These are phyloP conservation scores for Cynocephalus volans DNA, from an alignment of 2,113 vertebrate genomes.

Conservation along the genomic window DNA sequence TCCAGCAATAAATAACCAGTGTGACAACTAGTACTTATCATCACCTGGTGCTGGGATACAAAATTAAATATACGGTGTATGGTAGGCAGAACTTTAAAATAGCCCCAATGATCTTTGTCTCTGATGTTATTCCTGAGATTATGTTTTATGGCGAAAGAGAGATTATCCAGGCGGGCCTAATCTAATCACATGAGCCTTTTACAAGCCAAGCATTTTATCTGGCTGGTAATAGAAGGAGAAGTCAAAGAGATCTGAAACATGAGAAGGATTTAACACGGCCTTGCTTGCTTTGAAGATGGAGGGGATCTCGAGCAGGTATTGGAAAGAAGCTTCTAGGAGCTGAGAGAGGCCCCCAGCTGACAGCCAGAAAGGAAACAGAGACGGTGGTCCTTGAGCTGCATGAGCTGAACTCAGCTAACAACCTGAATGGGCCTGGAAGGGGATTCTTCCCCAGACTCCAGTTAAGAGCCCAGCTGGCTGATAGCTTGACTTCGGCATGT, in stretches of 20 bases:
- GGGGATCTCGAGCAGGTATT: no score
- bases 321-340: background rate
- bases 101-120: background rate
- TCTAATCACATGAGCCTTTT: rapidly evolving
- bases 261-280: background rate
- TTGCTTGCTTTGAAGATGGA: background rate
- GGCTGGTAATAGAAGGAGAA: background rate
- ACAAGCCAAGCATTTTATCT: background rate
- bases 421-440: background rate
- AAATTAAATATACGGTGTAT: background rate
- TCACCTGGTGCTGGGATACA: background rate
- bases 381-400: rapidly evolving
- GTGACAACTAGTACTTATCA: background rate
- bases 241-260: background rate
- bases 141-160: background rate
- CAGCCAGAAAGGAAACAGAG: background rate
- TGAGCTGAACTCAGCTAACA: background rate
- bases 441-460: background rate
- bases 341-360: background rate
- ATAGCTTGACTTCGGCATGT: background rate
- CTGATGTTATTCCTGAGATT: background rate
- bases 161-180: background rate
- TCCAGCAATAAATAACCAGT: background rate
- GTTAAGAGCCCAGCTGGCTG: no score
- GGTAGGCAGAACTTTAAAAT: background rate